Base-by-base conservation (phyloP, 2,113 vertebrate genomes). In the Pollimyrus isidori region DNA sequence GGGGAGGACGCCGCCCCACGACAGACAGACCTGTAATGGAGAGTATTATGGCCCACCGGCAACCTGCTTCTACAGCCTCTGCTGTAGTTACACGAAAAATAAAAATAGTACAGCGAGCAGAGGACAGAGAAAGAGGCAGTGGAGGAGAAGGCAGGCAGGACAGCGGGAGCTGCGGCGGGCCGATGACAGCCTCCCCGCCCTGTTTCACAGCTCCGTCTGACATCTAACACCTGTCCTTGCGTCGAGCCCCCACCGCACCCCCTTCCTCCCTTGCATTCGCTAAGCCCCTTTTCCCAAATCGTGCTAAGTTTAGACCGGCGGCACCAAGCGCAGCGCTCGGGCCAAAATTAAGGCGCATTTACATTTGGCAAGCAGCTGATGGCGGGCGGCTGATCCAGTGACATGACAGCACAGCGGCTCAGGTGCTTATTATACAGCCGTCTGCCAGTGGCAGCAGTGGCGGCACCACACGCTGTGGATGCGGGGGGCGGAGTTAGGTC, bases 361-460 rank as follows among this genome's bases (percentile, higher is more conserved):
- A n/a, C 23, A 87, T 87, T 53, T 30, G 85, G 85, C 49, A n/a
- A 30, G 50, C 26, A 86, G 83, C 46, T 86, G 45, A 86, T 15
- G 48, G 45, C 39, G 46, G 13, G 48, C 4, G n/a, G 48, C 49
- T 46, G 85, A 50, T 48, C 26, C 7, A 26, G 26, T 53, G 15
- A 53, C 49, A 52, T 48, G 48, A 30, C 49, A 17, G 46, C 85
- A 3, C 26, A 1, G 4, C 21, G 23, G 85, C 85, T 52, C 23
- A 6, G 85, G 45, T 53, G 85, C 49, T 86, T 52, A 87, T 87
- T 87, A 87, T 53, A 87, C 26, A 87, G n/a, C 48, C 5, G 50
- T 13, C 85, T 87, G 26, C 45, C 85, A 56, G 85, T 19, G 3
- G 1, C n/a, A 9, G 49, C 56, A 62, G 56, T n/a, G 56, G 23